Evolutionary conservation across 2,797 vertebrate genomes (phyloP).

Genomic region (Thaleichthys pacificus): DNA sequence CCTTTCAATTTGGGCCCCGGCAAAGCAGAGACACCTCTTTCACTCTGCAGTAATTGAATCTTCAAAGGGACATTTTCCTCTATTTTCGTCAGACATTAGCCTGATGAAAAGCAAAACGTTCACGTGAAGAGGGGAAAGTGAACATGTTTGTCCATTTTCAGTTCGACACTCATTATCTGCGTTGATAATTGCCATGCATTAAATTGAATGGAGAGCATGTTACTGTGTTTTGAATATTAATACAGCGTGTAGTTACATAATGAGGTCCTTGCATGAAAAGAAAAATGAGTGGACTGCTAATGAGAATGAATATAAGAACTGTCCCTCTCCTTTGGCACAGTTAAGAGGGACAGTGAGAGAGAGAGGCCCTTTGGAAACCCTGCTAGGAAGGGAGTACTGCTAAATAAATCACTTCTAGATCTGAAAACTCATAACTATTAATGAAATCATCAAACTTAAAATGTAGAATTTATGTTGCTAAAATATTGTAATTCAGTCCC

Average conservation of each 20-base stretch:
- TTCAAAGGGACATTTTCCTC: conserved; percentile 79
- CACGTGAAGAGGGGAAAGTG: conserved; percentile 67
- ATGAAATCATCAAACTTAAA: background rate
- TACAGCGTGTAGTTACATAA: conserved; percentile 43
- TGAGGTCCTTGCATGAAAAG: conserved; percentile 41
- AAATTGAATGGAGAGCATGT: conserved; percentile 45
- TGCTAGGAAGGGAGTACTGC: background rate
- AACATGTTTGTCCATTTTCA: conserved; percentile 75
- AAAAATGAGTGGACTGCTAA: conserved; percentile 46
- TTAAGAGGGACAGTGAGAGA: background rate
- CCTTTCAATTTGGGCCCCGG: conserved; percentile 73
- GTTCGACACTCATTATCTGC: conserved; percentile 66
- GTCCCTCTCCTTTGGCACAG: background rate
- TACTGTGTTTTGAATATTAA: conserved; percentile 47
- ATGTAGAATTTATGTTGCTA: background rate
- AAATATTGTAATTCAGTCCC: no score
- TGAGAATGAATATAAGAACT: conserved; percentile 39
- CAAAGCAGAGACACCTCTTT: conserved; percentile 70
- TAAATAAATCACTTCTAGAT: background rate
- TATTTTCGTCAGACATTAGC: conserved; percentile 70
- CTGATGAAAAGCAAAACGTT: conserved; percentile 75
- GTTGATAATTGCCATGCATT: conserved; percentile 61
- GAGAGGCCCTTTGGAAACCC: background rate
- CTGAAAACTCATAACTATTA: background rate
- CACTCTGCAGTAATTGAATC: conserved; percentile 80